These are phyloP conservation scores for Notolepis coatsorum DNA, from an alignment of 2,797 vertebrate species.

Conservation along the genomic window DNA sequence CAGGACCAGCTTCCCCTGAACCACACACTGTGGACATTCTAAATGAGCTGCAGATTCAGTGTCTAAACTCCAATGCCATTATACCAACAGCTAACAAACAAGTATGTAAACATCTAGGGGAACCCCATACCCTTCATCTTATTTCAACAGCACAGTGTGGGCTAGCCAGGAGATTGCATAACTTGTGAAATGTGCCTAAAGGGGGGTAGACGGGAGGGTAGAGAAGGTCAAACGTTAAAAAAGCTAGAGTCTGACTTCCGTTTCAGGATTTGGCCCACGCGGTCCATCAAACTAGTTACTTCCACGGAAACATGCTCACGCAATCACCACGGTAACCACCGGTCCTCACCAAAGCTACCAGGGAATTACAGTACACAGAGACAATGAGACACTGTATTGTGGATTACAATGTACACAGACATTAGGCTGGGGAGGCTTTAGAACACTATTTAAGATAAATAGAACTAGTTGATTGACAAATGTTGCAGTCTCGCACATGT, in stretches of 20 bases:
- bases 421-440: conserved; percentile 26
- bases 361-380: conserved; percentile 38
- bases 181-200: conserved; percentile 8
- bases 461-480: conserved; percentile 27
- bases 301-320: conserved; percentile 47
- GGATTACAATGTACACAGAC: conserved; percentile 12
- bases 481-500: conserved; percentile 33
- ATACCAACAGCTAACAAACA: conserved; percentile 13
- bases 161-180: conserved; percentile 26
- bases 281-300: conserved; percentile 35
- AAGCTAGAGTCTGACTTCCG: conserved; percentile 31
- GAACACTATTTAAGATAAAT: conserved; percentile 33
- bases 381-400: conserved; percentile 39
- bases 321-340: conserved; percentile 31
- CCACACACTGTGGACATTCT: too few relatives aligned
- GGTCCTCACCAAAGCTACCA: conserved; percentile 29
- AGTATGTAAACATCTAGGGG: neutral
- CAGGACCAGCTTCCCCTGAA: too few relatives aligned
- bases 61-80: too few relatives aligned
- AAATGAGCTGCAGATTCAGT: too few relatives aligned
- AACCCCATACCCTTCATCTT: conserved; percentile 2
- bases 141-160: neutral
- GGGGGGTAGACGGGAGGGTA: neutral
- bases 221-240: neutral
- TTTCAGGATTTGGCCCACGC: conserved; percentile 25